phyloP scores from a whole-genome alignment of 2,113 vertebrate genomes.

The Centropus unirufus region DNA sequence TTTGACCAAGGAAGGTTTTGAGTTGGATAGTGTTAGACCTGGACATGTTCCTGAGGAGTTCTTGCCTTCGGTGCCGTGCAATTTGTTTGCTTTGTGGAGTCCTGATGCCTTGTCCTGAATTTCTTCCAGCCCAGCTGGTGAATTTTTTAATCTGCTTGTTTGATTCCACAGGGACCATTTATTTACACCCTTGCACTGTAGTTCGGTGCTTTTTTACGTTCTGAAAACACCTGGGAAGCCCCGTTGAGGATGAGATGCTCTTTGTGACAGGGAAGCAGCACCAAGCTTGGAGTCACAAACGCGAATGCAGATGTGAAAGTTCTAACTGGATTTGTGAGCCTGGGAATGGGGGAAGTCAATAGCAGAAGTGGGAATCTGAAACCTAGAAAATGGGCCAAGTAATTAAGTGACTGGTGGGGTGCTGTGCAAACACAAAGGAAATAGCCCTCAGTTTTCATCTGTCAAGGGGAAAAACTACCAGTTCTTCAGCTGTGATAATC shows the following conservation, averaged over 20 bases:
- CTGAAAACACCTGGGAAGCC: background rate
- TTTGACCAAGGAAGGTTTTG: background rate
- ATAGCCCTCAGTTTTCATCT: background rate
- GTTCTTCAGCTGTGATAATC: background rate
- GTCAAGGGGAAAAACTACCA: background rate
- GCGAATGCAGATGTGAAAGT: background rate
- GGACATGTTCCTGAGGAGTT: background rate
- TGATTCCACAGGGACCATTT: background rate
- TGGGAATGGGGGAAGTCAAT: conserved; percentile 55
- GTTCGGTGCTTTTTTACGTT: background rate
- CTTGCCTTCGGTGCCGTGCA: background rate
- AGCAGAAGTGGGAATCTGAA: conserved; percentile 50
- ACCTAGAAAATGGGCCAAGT: conserved; percentile 11
- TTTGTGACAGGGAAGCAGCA: background rate
- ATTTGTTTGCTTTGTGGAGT: background rate
- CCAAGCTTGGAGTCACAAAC: accelerated
- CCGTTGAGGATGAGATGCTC: background rate
- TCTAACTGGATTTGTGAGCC: background rate
- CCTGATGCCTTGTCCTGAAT: background rate
- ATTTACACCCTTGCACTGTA: background rate
- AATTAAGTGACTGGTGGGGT: background rate
- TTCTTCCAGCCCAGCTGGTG: conserved; percentile 17
- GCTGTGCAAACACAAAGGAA: conserved; percentile 6
- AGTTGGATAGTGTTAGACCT: background rate
- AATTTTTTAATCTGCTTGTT: background rate